Percentiles rank a stretch among this genome's conserved stretches.
phyloP scores from a whole-genome alignment of 2,888 invertebrate genomes.

The Girardia tigrina region DNA sequence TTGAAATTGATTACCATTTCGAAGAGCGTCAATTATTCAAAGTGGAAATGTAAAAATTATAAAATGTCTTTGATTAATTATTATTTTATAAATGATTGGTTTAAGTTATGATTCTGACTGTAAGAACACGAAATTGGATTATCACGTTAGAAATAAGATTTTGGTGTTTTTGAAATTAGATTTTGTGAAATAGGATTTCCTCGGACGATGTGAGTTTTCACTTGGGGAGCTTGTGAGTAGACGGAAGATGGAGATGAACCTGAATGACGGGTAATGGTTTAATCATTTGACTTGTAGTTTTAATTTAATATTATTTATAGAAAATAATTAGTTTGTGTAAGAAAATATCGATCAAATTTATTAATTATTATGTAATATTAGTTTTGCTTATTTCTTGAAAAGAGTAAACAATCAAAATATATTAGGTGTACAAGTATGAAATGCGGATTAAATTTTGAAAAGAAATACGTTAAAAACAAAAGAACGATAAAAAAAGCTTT shows the following conservation, averaged over 20 bases:
- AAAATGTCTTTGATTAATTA: not conserved
- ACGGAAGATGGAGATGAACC: not conserved
- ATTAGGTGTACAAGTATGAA: too few species aligned
- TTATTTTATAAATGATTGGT: not conserved
- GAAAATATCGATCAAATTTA: too few species aligned
- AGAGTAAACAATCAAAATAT: too few species aligned
- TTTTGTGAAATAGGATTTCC: constrained; percentile 25
- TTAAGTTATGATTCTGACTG: constrained; percentile 33
- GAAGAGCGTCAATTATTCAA: constrained; percentile 32
- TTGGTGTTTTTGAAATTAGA: not conserved
- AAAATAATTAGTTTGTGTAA: too few species aligned
- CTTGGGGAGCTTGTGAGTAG: constrained; percentile 33
- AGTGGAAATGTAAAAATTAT: constrained; percentile 29
- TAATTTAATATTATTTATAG: too few species aligned
- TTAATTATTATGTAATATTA: too few species aligned
- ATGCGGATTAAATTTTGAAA: too few species aligned
- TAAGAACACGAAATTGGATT: constrained; percentile 20
- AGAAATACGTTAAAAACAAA: too few species aligned
- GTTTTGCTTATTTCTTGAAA: too few species aligned
- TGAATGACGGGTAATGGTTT: not conserved
- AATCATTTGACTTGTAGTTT: too few species aligned
- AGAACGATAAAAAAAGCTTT: too few species aligned
- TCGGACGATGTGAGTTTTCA: constrained; percentile 26
- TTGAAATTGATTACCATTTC: constrained; percentile 34
- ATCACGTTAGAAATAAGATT: not conserved